Conservation (phyloP, 2,888 invertebrate genomes). For the Nezara viridula region DNA sequence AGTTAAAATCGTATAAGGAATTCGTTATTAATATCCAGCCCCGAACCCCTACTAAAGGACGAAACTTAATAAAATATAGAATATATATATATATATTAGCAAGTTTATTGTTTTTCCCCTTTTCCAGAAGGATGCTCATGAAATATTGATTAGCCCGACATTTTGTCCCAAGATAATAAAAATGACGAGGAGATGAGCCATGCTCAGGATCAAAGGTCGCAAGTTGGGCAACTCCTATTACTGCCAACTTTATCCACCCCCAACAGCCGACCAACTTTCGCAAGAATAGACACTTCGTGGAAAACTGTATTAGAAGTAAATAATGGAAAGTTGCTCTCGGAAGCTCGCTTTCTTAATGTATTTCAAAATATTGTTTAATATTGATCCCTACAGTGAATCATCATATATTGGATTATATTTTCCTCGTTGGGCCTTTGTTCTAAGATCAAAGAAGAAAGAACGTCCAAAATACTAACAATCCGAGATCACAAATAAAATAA, state of each 20-base stretch:
- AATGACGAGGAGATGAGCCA: neutral
- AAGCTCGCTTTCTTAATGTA: neutral
- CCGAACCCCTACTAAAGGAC: neutral
- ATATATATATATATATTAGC: neutral
- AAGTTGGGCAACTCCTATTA: neutral
- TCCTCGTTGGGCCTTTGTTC: neutral
- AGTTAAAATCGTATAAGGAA: neutral
- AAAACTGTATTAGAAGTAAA: conserved; percentile 12
- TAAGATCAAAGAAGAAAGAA: neutral
- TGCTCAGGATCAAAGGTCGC: neutral
- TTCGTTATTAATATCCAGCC: neutral
- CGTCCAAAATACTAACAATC: too few species aligned
- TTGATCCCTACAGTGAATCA: neutral
- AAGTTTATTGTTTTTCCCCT: neutral
- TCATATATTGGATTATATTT: neutral
- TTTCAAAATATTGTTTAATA: conserved; percentile 28
- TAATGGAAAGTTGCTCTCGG: neutral
- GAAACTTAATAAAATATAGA: conserved; percentile 19
- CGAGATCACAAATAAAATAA: too few species aligned
- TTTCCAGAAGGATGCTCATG: neutral
- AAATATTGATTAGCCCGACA: neutral
- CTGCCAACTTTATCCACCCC: neutral
- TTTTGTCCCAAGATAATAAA: neutral
- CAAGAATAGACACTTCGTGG: neutral
- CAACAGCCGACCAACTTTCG: neutral